Evolutionary conservation across 1,140 invertebrate species (phyloP), one percentile per base, ranked within the genome.

Genomic region (Lepidurus packardi): DNA sequence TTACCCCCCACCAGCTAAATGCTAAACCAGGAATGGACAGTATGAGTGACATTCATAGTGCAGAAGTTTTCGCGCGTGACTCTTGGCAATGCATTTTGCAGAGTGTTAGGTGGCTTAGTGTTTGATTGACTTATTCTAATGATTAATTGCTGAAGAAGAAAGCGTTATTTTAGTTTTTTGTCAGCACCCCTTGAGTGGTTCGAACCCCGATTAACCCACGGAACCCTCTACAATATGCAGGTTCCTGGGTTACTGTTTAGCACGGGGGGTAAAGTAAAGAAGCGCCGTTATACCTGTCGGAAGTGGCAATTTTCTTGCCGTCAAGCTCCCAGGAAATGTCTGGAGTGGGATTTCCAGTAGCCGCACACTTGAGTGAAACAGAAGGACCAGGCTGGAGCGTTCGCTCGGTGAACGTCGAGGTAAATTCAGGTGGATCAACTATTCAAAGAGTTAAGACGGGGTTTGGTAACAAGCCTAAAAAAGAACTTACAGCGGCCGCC

Each of bases 261-360:
- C 34, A 34, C 4, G 34, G 34, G 34, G 34, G 34, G 34, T 34
- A 34, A 65, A 7, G 10, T 4, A 16, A 21, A 21, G 21, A 16
- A 79, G 25, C 8, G 42, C 73, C 76, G 42, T 73, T 78, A 78
- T 84, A 90, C 82, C 89, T 88, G 81, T 95, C 93, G 75, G 90
- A 93, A 82, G 93, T 95, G 53, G 90, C 89, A 42, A 95, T 86
- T 78, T 93, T 90, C 82, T 93, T 92, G 65, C 92, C 94, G 85
- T 98, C 96, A 10, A 98, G 87, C 85, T 93, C 92, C 97, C 97
- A 98, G 5, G 91, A 92, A 78, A 98, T 95, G 87, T 95, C 93
- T 75, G 97, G 97, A 16, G 93, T 93, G 10, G 97, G 97, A 85
- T 97, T 98, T 74, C 95, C 95, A 13, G 92, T 91, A 44, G 91